phyloP scores from a whole-genome alignment of 1,140 invertebrate genomes.

The Papilio xuthus region DNA sequence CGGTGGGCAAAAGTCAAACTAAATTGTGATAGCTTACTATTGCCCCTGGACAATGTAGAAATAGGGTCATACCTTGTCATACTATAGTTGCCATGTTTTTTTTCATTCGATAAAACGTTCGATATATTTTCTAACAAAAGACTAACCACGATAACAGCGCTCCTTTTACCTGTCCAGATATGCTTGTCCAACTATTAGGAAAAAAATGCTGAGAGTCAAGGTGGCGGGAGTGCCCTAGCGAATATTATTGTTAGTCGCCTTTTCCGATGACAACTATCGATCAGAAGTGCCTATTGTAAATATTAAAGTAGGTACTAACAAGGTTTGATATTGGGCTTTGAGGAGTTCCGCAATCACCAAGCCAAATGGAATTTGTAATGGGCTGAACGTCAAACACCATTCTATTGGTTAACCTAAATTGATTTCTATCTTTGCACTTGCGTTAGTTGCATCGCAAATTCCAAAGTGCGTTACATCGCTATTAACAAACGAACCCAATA shows the following conservation, averaged over 20 bases:
- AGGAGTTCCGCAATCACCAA: neutral
- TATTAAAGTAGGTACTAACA: neutral
- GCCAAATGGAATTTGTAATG: conserved; percentile 10
- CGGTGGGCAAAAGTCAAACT: too few species aligned
- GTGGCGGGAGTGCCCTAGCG: too few species aligned
- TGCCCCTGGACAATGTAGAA: too few species aligned
- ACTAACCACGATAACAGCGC: too few species aligned
- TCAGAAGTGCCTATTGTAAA: neutral
- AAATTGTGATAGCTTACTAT: too few species aligned
- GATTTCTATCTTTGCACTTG: conserved; percentile 24
- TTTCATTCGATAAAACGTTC: too few species aligned
- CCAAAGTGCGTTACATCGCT: neutral
- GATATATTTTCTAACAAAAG: too few species aligned
- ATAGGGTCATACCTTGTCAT: too few species aligned
- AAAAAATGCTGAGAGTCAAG: too few species aligned
- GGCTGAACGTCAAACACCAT: conserved; percentile 11
- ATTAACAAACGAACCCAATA: neutral
- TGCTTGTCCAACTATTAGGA: too few species aligned
- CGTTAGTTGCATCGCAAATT: neutral
- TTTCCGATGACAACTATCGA: neutral
- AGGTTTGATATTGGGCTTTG: conserved; percentile 4
- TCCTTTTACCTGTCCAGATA: too few species aligned
- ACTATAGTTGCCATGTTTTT: too few species aligned
- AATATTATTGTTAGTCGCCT: neutral
- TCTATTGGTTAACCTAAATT: conserved; percentile 18